phyloP scores from a whole-genome alignment of 2,888 invertebrate species.

The Chrysopilus asiliformis region DNA sequence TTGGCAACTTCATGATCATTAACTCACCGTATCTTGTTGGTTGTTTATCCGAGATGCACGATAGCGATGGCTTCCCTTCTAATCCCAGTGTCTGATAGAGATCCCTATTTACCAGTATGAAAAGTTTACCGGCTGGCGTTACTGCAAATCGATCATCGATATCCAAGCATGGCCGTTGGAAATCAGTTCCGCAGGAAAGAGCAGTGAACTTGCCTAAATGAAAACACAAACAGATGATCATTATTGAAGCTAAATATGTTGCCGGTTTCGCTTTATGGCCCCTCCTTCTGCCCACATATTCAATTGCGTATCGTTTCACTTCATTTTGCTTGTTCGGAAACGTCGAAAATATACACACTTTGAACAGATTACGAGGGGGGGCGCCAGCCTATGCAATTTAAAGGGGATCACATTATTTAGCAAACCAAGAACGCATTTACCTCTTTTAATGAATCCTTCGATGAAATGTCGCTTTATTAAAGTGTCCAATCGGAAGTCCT shows the following conservation, averaged over 20 bases:
- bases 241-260: background rate
- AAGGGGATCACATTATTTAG: too few relatives aligned
- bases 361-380: too few relatives aligned
- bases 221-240: conserved; percentile 5
- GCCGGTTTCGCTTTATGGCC: background rate
- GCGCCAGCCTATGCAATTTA: too few relatives aligned
- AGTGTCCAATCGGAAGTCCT: conserved; percentile 34
- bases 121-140: conserved; percentile 38
- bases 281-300: conserved; percentile 7
- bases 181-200: conserved; percentile 33
- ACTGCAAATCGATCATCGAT: conserved; percentile 40
- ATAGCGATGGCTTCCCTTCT: conserved; percentile 36
- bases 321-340: too few relatives aligned
- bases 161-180: conserved; percentile 19
- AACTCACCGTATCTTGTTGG: too few relatives aligned
- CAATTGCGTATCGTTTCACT: too few relatives aligned
- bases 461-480: conserved; percentile 40
- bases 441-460: conserved; percentile 42
- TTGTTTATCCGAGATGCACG: too few relatives aligned
- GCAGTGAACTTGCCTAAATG: conserved; percentile 36
- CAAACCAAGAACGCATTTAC: conserved; percentile 26
- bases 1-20: too few relatives aligned
- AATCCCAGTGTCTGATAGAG: conserved; percentile 42
- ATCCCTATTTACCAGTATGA: conserved; percentile 38
- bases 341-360: too few relatives aligned